phyloP scores from a whole-genome alignment of 2,113 vertebrate genomes.

The Aptenodytes patagonicus region DNA sequence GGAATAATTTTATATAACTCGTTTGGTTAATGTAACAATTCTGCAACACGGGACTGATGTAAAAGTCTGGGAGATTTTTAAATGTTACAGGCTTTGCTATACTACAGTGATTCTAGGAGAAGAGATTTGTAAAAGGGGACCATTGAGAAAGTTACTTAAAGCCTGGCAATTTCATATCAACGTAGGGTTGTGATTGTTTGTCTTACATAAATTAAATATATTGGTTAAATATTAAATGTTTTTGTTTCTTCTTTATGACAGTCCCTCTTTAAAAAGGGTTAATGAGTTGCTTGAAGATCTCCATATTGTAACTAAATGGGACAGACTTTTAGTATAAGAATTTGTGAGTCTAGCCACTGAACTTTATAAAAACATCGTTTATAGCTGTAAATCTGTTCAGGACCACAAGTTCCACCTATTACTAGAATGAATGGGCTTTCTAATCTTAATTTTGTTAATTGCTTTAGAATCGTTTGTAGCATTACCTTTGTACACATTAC shows the following conservation, averaged over 20 bases:
- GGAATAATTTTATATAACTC: background rate
- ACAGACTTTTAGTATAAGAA: background rate
- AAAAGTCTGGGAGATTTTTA: background rate
- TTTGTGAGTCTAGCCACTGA: background rate
- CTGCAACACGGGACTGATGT: background rate
- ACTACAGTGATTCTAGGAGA: background rate
- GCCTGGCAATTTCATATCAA: background rate
- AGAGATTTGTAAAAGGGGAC: background rate
- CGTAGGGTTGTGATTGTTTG: background rate
- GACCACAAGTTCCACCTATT: fast-evolving
- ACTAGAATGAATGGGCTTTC: background rate
- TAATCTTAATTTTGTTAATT: background rate
- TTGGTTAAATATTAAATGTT: background rate
- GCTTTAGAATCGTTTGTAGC: background rate
- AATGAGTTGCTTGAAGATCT: background rate
- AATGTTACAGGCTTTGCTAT: background rate
- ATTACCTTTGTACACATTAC: background rate
- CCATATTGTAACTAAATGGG: background rate
- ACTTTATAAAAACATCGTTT: fast-evolving
- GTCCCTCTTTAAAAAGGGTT: background rate
- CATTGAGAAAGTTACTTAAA: background rate
- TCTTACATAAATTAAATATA: background rate
- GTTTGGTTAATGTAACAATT: background rate
- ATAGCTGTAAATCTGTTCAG: background rate
- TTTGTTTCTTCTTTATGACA: background rate